Evolutionary conservation across 2,113 vertebrate species (phyloP).

Genomic region (Cavia porcellus): DNA sequence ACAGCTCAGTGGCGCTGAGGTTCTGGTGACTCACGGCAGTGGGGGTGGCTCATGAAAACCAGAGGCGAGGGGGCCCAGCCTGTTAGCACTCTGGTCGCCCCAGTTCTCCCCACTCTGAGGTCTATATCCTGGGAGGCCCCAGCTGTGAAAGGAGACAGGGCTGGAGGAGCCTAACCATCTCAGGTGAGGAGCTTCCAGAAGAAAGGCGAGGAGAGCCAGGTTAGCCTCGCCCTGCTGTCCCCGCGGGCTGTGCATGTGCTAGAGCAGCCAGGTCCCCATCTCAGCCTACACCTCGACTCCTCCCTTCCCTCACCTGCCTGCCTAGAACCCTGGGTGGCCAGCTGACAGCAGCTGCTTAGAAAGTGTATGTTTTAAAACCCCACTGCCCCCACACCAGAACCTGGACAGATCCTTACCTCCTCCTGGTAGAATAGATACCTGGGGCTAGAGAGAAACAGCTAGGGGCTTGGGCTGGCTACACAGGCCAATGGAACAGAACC

Average conservation of each 20-base stretch:
- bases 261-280: not conserved
- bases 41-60: constrained; percentile 45
- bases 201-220: not conserved
- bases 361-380: not conserved
- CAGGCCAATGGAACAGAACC: not conserved
- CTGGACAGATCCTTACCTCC: not conserved
- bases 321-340: constrained; percentile 5
- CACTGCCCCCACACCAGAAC: constrained; percentile 21
- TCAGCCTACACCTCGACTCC: not conserved
- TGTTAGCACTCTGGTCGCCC: constrained; percentile 33
- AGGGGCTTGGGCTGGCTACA: not conserved
- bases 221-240: not conserved
- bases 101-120: not conserved
- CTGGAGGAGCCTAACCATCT: not conserved
- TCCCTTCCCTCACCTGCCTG: not conserved
- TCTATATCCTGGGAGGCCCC: not conserved
- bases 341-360: not conserved
- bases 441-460: not conserved
- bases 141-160: constrained; percentile 6
- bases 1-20: constrained; percentile 49
- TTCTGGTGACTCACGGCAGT: constrained; percentile 68
- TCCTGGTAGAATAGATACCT: constrained; percentile 3
- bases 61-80: not conserved
- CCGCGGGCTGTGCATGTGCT: not conserved
- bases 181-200: not conserved